Conservation (phyloP, 2,888 invertebrate species). For the Electrophaes corylata region DNA sequence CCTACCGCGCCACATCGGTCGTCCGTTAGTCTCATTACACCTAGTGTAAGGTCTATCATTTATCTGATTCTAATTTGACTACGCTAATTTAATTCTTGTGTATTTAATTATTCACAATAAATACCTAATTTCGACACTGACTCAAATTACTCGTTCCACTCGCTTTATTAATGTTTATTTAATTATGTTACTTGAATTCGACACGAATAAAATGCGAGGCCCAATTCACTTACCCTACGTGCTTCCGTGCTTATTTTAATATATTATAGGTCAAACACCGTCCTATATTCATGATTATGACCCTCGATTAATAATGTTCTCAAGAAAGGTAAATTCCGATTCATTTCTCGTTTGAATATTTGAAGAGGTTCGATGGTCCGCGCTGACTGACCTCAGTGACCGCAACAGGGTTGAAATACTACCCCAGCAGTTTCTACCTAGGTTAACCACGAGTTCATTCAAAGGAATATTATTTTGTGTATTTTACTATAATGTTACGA, state of each 20-base stretch:
- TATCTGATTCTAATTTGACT: no score
- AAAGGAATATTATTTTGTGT: neutral
- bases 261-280: neutral
- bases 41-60: no score
- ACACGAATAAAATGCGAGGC: neutral
- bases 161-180: neutral
- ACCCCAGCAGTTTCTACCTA: conserved; percentile 23
- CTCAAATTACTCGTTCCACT: neutral
- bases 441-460: conserved; percentile 9
- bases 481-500: neutral
- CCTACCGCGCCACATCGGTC: no score
- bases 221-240: neutral
- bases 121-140: neutral
- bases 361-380: conserved; percentile 63
- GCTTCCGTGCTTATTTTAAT: neutral
- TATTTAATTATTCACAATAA: neutral
- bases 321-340: conserved; percentile 63
- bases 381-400: conserved; percentile 51
- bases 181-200: neutral
- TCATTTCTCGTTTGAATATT: conserved; percentile 69
- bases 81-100: no score
- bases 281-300: conserved; percentile 9
- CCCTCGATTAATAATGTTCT: conserved; percentile 34
- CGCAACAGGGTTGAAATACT: conserved; percentile 53
- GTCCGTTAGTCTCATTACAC: no score